phyloP scores from a whole-genome alignment of 2,888 invertebrate species.

The Odontocolon sp. region DNA sequence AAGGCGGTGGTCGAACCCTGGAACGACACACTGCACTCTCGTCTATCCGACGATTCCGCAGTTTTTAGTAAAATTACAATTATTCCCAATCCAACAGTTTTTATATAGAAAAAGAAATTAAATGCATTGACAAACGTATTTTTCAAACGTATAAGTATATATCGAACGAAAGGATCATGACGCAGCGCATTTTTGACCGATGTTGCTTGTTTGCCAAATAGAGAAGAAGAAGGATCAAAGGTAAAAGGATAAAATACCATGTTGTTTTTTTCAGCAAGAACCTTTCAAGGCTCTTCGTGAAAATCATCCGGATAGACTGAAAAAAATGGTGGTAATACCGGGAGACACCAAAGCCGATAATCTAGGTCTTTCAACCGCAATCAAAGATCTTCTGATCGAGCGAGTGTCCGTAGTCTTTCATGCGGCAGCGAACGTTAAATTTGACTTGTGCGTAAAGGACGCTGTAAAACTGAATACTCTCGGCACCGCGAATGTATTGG shows the following conservation, averaged over 20 bases:
- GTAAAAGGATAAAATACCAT: too few relatives aligned
- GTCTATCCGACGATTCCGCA: too few relatives aligned
- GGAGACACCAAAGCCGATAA: conserved; percentile 85
- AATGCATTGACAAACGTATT: too few relatives aligned
- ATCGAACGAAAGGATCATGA: too few relatives aligned
- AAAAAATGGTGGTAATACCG: conserved; percentile 85
- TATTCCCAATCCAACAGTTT: too few relatives aligned
- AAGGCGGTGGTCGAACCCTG: too few relatives aligned
- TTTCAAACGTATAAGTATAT: too few relatives aligned
- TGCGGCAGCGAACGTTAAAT: conserved; percentile 92
- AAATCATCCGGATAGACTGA: conserved; percentile 83
- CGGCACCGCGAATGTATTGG: conserved; percentile 83
- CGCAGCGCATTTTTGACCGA: too few relatives aligned
- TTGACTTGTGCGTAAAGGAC: conserved; percentile 85
- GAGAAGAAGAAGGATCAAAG: neutral
- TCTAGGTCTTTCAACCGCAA: conserved; percentile 84
- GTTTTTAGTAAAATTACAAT: too few relatives aligned
- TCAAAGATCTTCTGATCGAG: conserved; percentile 83
- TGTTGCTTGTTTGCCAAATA: neutral
- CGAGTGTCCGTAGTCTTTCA: conserved; percentile 90
- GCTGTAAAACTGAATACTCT: conserved; percentile 86
- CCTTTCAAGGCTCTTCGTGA: conserved; percentile 81
- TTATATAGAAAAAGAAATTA: too few relatives aligned
- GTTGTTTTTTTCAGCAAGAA: conserved; percentile 71
- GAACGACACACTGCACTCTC: too few relatives aligned